These are phyloP conservation scores for Carterocephalus palaemon DNA, from an alignment of 2,888 invertebrate genomes.

Conservation along the genomic window DNA sequence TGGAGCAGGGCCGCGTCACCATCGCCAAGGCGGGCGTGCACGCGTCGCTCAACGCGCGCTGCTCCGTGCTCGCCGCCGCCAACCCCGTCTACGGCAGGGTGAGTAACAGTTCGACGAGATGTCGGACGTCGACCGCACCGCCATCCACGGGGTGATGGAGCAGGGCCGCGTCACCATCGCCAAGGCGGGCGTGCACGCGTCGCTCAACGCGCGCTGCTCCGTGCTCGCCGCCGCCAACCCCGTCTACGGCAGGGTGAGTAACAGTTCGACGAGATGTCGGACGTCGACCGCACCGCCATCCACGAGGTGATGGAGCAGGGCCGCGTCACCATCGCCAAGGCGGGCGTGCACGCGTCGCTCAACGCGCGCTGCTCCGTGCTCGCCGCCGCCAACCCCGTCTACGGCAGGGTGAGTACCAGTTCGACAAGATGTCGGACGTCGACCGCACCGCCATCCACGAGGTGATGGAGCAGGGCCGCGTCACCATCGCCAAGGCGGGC, in stretches of 20 bases:
- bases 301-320: conserved; percentile 99
- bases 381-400: conserved; percentile 99
- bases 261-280: conserved; percentile 99
- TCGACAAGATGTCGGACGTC: too few relatives aligned
- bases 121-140: conserved; percentile 99
- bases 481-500: conserved; percentile 98
- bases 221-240: conserved; percentile 99
- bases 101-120: conserved; percentile 98
- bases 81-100: conserved; percentile 98
- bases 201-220: conserved; percentile 97
- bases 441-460: too few relatives aligned
- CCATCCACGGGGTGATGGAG: conserved; percentile 99
- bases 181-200: conserved; percentile 99
- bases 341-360: conserved; percentile 98
- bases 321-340: conserved; percentile 97
- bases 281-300: conserved; percentile 98
- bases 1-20: conserved; percentile 99
- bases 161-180: conserved; percentile 98
- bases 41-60: conserved; percentile 97
- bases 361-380: conserved; percentile 98
- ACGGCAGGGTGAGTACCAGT: conserved; percentile 87
- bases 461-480: too few relatives aligned
- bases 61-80: conserved; percentile 99
- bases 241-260: conserved; percentile 93
- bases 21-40: conserved; percentile 99